Conservation (phyloP, 2,888 invertebrate species). For the Parnassius glacialis region DNA sequence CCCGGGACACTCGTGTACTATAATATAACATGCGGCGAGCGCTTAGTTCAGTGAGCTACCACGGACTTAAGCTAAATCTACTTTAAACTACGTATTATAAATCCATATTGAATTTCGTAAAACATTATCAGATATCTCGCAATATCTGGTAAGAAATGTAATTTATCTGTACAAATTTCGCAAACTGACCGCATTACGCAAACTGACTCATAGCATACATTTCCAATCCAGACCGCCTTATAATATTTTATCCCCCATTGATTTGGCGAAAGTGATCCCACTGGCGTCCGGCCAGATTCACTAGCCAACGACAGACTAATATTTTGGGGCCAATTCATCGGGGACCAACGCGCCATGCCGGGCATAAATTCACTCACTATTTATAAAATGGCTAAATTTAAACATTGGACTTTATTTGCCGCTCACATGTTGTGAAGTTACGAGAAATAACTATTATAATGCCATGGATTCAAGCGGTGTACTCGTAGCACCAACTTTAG, state of each 20-base stretch:
- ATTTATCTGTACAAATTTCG: conserved; percentile 8
- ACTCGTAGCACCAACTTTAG: background rate
- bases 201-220: conserved; percentile 27
- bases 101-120: no score
- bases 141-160: conserved; percentile 3
- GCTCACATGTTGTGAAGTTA: conserved; percentile 27
- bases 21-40: no score
- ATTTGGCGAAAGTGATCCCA: conserved; percentile 72
- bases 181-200: conserved; percentile 10
- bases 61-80: no score
- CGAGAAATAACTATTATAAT: background rate
- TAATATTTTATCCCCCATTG: conserved; percentile 60
- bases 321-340: conserved; percentile 73
- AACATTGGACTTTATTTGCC: conserved; percentile 57
- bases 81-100: no score
- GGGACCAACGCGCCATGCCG: conserved; percentile 49
- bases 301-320: conserved; percentile 69
- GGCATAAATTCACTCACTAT: conserved; percentile 65
- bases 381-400: conserved; percentile 66
- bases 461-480: no score
- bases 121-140: background rate
- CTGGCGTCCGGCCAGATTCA: conserved; percentile 64
- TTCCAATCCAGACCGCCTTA: conserved; percentile 48
- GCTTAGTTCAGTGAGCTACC: no score
- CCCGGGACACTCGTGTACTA: no score